Evolutionary conservation across 2,888 invertebrate species (phyloP).

Genomic region (Melitaea athalia): DNA sequence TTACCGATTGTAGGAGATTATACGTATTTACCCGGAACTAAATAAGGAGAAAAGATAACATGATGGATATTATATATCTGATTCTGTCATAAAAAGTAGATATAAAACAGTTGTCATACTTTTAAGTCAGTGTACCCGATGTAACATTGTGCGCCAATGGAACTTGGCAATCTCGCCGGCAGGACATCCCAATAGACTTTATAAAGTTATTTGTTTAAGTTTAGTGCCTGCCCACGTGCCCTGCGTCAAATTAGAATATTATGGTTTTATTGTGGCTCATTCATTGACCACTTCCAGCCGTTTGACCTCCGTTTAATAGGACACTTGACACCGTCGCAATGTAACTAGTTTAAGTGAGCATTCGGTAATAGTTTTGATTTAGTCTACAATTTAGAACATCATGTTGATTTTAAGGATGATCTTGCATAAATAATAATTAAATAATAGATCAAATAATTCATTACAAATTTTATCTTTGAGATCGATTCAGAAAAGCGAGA

Average conservation of each 20-base stretch:
- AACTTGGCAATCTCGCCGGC: slow-evolving; percentile 47
- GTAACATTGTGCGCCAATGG: slow-evolving; percentile 25
- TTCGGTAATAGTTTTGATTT: slow-evolving; percentile 36
- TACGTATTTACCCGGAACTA: no score
- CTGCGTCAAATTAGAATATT: slow-evolving; percentile 63
- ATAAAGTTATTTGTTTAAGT: slow-evolving; percentile 81
- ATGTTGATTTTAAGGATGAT: no score
- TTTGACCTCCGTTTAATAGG: slow-evolving; percentile 46
- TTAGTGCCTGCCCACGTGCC: slow-evolving; percentile 75
- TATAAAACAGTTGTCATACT: neutral
- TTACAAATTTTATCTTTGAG: no score
- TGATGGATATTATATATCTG: no score
- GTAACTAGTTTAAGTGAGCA: slow-evolving; percentile 39
- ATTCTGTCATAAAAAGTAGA: neutral
- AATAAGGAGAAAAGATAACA: no score
- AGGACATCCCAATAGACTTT: slow-evolving; percentile 80
- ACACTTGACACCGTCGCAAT: slow-evolving; percentile 43
- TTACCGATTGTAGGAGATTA: neutral
- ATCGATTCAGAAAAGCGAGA: no score
- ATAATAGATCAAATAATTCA: no score
- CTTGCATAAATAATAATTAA: no score
- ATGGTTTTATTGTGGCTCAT: slow-evolving; percentile 67
- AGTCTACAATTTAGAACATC: slow-evolving; percentile 13
- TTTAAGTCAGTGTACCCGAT: slow-evolving; percentile 7
- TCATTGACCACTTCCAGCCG: slow-evolving; percentile 63